Evolutionary conservation across 1,140 invertebrate species (phyloP), one percentile per base, ranked within the genome.

Genomic region (Dendroctonus ponderosae): DNA sequence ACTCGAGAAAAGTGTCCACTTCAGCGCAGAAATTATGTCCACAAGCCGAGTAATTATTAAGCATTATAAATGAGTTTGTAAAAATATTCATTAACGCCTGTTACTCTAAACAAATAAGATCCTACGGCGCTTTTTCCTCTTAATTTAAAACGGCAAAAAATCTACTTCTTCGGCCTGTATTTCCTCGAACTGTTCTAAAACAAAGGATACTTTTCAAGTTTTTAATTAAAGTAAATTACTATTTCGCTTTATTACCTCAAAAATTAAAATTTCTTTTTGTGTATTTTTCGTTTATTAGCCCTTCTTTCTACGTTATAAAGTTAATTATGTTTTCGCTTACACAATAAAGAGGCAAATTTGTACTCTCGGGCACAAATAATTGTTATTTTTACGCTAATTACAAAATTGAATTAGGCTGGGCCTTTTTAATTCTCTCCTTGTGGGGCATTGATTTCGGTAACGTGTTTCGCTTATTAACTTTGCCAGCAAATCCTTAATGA

Each of bases 171-270:
- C 41, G 49, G 62, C 12, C 68, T 75, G 74, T 74, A 74, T 75
- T 75, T 73, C 70, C 70, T 74, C 63, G 54, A 68, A 68, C 71
- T 52, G 64, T 73, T 74, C 67, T 75, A 75, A 75, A 76, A 76
- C 62, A 65, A 65, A 65, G 62, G 62, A 65, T 75, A 76, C 75
- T 76, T 76, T 74, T 75, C 75, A 69, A 69, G 65, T 68, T 77
- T 75, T 77, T 77, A 75, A 75, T 77, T 77, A 77, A 77, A 75
- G 75, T 77, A 74, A 75, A 72, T 74, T 73, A 74, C 74, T 74
- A 77, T 77, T 77, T 75, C 74, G 71, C 74, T 76, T 76, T 72
- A 75, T 67, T 75, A 71, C 75, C 72, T 74, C 65, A 75, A 72
- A 72, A 75, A 75, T 77, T 77, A 75, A 75, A 75, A 75, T 74